Base-by-base conservation (phyloP, 2,888 invertebrate genomes). In the Troglohyphantes excavatus region DNA sequence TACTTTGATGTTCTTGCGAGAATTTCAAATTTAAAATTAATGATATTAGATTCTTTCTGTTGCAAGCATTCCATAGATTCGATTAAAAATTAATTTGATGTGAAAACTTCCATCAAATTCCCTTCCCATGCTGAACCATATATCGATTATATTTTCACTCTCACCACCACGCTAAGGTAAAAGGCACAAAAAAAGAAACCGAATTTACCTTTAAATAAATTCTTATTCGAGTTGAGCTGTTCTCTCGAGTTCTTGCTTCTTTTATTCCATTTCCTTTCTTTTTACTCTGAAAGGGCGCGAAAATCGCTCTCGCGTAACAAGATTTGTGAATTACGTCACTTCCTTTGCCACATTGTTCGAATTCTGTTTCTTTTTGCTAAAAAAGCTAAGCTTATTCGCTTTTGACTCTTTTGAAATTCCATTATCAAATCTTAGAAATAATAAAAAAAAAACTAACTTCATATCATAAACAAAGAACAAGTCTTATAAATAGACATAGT, bases 281-380 rank as follows among this genome's bases (percentile, higher is more conserved):
- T 65, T 23, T 78, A 43, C n/a, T 27, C 9, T 0, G 53, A 81
- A 46, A 68, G 59, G 67, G 53, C n/a, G 27, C 46, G 68, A 68
- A 78, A 78, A 65, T 65, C 65, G 39, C 39, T 61, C 65, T 78
- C 26, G 7, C 23, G 9, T 78, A 78, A 78, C 65, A 65, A 65
- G 78, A 78, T 78, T 78, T 17, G 26, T 23, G 65, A 78, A 78
- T 23, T 39, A 33, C 61, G 59, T 63, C 61, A 33, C 5, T 33
- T 6, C 19, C n/a, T 68, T 29, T 29, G 23, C n/a, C n/a, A 19
- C 63, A 23, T 26, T 63, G 17, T 17, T 17, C 6, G 5, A 13
- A 2, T 7, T 27, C 17, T n/a, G 23, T 75, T 59, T 27, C 19
- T 19, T 21, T 9, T 27, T 29, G 21, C n/a, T 9, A 59, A 59